Percentiles rank a stretch among this genome's conserved stretches.
Evolutionary conservation across 2,113 vertebrate genomes (phyloP).

Genomic region (Poicephalus meyeri): DNA sequence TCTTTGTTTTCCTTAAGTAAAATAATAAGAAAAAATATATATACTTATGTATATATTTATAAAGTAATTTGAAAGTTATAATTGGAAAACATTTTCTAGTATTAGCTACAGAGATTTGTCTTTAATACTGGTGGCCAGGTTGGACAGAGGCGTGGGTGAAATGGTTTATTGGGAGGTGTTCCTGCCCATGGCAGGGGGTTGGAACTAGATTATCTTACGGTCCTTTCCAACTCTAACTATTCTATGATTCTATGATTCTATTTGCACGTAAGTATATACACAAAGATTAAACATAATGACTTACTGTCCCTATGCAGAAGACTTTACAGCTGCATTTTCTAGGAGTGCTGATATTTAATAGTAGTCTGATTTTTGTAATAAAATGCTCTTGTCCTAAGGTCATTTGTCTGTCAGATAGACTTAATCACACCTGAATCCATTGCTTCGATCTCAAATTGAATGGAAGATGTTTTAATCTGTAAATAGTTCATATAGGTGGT

Average conservation of each 20-base stretch:
- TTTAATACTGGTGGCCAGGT: neutral
- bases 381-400: neutral
- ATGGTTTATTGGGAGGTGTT: too few species aligned
- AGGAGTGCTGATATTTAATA: neutral
- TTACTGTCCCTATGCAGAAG: neutral
- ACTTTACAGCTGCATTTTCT: neutral
- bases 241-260: too few species aligned
- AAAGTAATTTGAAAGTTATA: neutral
- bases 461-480: neutral
- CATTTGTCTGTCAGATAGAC: neutral
- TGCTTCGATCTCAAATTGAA: neutral
- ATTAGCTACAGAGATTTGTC: neutral
- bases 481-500: neutral
- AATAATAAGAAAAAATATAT: neutral
- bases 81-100: neutral
- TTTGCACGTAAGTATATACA: neutral
- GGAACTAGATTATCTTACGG: too few species aligned
- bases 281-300: neutral
- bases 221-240: too few species aligned
- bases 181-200: too few species aligned
- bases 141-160: too few species aligned
- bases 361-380: neutral
- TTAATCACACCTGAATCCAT: neutral
- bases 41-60: neutral
- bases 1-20: neutral